Base-by-base conservation (phyloP, 2,888 invertebrate species). In the Nomada lathburiana region DNA sequence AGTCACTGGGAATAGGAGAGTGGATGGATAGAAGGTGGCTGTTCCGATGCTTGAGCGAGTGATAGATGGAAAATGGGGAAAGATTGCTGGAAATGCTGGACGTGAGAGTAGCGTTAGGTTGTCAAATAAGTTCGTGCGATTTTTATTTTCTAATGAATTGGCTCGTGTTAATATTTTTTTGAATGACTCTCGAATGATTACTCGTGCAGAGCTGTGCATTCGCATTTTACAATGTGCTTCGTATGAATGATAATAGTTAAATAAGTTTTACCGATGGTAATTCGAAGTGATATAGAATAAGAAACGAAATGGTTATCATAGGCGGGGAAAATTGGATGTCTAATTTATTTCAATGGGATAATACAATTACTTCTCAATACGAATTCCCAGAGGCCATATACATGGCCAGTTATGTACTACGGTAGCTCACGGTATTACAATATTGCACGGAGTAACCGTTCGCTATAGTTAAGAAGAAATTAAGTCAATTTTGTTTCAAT, bases 391-490 rank as follows among this genome's bases (percentile, higher is more conserved):
- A 29, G 44, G 59, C 20, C 10, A 13, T 70, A 29, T 60, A 29
- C 10, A 59, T 29, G 29, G 7, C 59, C 47, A 50, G 59, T 69
- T 59, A 47, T 57, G 7, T 29, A 29, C 29, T 29, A 36, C 7
- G 55, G n/a, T 59, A 59, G 47, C 47, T 59, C 69, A 70, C 20
- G 55, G 57, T 70, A 59, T 59, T 16, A 59, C 47, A 29, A 70
- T 60, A 70, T 70, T 60, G 47, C 70, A 44, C 36, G 47, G 59
- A 50, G 47, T 70, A 70, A 70, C 29, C 59, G 26, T 69, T 59
- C 20, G 59, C 59, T 29, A 47, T 70, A 59, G 59, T 59, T 70
- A 59, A 29, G 47, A 70, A 70, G 59, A 60, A 70, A 60, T 70
- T 60, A 70, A 59, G 59, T 59, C 47, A 47, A 70, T 60, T 29